Evolutionary conservation across 2,797 vertebrate species (phyloP).

Genomic region (Scyliorhinus canicula): DNA sequence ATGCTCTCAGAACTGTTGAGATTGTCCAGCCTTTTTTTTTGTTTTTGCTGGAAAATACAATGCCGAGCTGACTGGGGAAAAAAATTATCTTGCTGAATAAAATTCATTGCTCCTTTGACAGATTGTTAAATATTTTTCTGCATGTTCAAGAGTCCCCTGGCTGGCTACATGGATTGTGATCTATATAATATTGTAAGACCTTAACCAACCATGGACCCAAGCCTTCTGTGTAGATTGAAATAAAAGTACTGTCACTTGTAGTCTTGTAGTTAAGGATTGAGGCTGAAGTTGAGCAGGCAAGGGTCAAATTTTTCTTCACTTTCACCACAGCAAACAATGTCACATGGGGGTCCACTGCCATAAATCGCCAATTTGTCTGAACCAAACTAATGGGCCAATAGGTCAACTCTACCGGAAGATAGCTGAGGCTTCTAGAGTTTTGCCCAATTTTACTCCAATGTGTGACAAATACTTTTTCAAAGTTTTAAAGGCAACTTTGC

Average conservation of each 20-base stretch:
- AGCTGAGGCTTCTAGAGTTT: background rate
- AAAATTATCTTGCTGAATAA: background rate
- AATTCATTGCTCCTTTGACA: background rate
- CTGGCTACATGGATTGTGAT: background rate
- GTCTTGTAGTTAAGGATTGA: background rate
- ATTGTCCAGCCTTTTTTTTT: no score
- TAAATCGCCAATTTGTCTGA: background rate
- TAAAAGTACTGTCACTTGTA: background rate
- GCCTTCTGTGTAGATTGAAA: background rate
- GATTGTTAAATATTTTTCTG: background rate
- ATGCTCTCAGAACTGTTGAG: no score
- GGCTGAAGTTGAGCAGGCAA: background rate
- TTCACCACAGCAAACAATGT: background rate
- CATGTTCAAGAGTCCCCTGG: background rate
- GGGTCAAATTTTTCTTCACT: background rate
- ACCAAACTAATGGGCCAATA: background rate
- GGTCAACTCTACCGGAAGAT: background rate
- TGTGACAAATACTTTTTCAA: background rate
- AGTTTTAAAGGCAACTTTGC: background rate
- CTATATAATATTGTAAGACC: background rate
- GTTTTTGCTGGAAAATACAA: background rate
- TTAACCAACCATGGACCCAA: background rate
- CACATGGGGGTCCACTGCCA: background rate
- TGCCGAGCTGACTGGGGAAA: background rate
- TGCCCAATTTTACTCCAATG: background rate